These are phyloP conservation scores for Pachypanchax playfairii DNA, from an alignment of 2,113 vertebrate genomes.

Conservation along the genomic window DNA sequence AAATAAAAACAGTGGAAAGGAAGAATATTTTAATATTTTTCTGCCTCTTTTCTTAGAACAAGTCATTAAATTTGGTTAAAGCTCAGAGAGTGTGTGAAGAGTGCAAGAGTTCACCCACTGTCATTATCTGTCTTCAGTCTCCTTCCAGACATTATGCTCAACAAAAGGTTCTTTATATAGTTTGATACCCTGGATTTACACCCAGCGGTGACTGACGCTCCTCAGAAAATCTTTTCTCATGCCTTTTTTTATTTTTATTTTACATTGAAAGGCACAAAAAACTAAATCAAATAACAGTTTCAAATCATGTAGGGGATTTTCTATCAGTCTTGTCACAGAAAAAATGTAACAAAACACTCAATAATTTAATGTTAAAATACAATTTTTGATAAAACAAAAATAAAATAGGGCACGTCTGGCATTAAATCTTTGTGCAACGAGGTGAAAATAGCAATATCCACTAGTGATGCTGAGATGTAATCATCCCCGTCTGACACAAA, in stretches of 20 bases:
- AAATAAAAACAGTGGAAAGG: constrained; percentile 4
- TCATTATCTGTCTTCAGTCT: constrained; percentile 2
- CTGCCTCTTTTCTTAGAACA: neutral
- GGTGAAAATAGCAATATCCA: constrained; percentile 45
- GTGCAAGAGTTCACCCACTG: neutral
- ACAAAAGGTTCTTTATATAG: neutral
- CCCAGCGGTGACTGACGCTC: neutral
- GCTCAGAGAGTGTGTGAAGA: neutral
- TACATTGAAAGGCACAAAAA: neutral
- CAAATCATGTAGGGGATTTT: too few species aligned
- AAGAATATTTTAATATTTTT: constrained; percentile 4
- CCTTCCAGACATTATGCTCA: neutral
- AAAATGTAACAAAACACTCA: constrained; percentile 1
- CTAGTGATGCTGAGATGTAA: constrained; percentile 47
- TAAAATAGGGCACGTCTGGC: constrained; percentile 25
- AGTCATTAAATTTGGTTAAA: neutral
- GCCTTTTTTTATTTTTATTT: too few species aligned
- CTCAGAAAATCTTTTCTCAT: neutral
- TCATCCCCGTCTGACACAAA: constrained; percentile 49
- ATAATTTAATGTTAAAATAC: neutral
- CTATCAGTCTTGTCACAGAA: neutral
- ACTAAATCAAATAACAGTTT: neutral
- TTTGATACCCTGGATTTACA: too few species aligned
- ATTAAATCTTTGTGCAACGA: constrained; percentile 14
- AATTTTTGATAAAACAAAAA: neutral